Evolutionary conservation across 2,113 vertebrate species (phyloP), one percentile per base, ranked within the genome.

Genomic region (Entelurus aequoreus): DNA sequence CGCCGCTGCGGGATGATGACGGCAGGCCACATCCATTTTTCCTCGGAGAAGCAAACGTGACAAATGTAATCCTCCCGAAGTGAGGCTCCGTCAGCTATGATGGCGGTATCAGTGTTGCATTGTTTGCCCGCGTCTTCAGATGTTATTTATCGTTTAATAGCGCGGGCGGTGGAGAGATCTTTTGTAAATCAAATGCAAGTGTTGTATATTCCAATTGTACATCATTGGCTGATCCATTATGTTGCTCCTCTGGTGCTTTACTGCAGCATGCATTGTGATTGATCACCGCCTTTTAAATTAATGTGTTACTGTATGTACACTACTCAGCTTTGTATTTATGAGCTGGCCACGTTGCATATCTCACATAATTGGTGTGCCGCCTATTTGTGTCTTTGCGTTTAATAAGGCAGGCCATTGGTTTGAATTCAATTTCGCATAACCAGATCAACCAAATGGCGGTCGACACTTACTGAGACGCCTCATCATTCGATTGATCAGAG

Each of bases 241-340:
- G 68, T 72, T 54, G 53, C 64, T 63, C 80, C 50, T 68, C 38
- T 66, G 40, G 40, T 62, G 65, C 75, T 64, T 19, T 35, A 56
- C 72, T 37, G 60, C 59, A 58, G 60, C 51, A 13, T 67, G 63
- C 14, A 35, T 60, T 56, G 72, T 83, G 78, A 83, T 84, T 78
- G 66, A 84, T 64, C 68, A 68, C 83, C 72, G 74, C 72, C 76
- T 80, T 77, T 83, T 72, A 81, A 65, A 68, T 54, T 68, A 82
- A 81, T 79, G 62, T 54, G 59, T 54, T 56, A 47, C 63, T n/a
- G 67, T 70, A 57, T 62, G 66, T 75, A 49, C 58, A 60, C 55
- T 50, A 53, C 63, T 62, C n/a, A 38, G 48, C 65, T 71, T 72
- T 76, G 80, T 76, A 62, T 80, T 72, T 80, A 78, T 82, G 51